Evolutionary conservation across 2,113 vertebrate genomes (phyloP), one percentile per base, ranked within the genome.

Genomic region (Thomomys bottae): DNA sequence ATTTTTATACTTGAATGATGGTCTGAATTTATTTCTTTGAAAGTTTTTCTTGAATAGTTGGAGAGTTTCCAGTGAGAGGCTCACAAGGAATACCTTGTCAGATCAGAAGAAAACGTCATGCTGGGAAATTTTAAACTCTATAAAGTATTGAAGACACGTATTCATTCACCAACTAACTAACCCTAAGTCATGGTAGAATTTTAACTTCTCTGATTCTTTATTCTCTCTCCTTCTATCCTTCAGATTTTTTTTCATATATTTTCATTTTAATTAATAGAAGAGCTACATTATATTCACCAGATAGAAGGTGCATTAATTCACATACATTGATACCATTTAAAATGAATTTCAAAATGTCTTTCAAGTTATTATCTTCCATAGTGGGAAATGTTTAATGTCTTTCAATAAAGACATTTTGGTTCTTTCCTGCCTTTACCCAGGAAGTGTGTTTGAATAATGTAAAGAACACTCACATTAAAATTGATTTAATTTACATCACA

Each of bases 401-500:
- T 80, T 42, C 32, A 36, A 14, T 76, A 42, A 78, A 88, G 30
- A 17, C 70, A 63, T 17, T 87, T 89, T 30, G 80, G n/a, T 3
- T 42, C 54, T 61, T 8, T 21, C 0, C 40, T 23, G 40, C 23
- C 14, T 23, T 15, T 15, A 54, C 21, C 77, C 17, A 87, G 45
- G 40, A 89, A 94, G 38, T 8, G 59, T 15, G 85, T 63, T 88
- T 86, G 30, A 85, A 94, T 71, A 86, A 36, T 64, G 10, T 40
- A n/a, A 90, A 83, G 40, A 9, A 2, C 66, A 38, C 32, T 96
- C 90, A 88, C 59, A 92, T 93, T 94, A 90, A 83, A 94, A 79
- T 59, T 66, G 36, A 57, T 85, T 85, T n/a, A 73, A 90, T 90
- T 95, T 94, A 72, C 6, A 71, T 88, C 83, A 78, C 38, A 89